These are phyloP conservation scores for Nowickia ferox DNA, from an alignment of 2,888 invertebrate species.

Conservation along the genomic window DNA sequence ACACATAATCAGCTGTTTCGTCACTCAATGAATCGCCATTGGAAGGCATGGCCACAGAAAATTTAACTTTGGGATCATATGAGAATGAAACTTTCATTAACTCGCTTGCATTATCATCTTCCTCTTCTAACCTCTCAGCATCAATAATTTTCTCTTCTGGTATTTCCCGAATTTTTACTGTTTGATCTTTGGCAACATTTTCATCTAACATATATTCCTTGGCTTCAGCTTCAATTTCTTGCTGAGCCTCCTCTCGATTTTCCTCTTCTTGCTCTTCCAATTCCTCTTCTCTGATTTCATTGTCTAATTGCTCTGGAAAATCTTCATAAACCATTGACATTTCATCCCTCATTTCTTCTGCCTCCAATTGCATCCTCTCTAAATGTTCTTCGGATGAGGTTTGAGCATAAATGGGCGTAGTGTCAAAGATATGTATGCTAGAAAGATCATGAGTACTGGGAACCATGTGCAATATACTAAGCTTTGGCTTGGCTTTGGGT, in stretches of 20 bases:
- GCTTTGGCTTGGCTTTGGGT: background rate
- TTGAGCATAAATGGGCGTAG: conserved; percentile 33
- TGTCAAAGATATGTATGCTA: conserved; percentile 50
- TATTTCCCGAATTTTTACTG: background rate
- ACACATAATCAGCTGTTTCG: background rate
- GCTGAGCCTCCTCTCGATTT: background rate
- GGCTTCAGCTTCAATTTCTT: background rate
- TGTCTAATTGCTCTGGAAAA: background rate
- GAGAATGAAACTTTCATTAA: conserved; percentile 47
- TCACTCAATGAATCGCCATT: background rate
- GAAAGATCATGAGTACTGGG: conserved; percentile 68
- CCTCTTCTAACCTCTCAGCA: background rate
- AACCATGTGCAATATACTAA: conserved; percentile 48
- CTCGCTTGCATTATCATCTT: conserved; percentile 18
- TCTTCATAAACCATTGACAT: background rate
- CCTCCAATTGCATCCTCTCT: background rate
- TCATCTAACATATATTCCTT: background rate
- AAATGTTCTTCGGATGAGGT: conserved; percentile 52
- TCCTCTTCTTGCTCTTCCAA: background rate
- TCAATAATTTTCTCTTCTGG: conserved; percentile 2
- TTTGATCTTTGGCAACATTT: background rate
- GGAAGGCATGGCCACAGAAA: conserved; percentile 48
- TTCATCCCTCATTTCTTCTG: background rate
- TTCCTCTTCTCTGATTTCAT: too few relatives aligned
- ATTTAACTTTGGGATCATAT: conserved; percentile 45